Conservation (phyloP, 2,113 vertebrate genomes). For the Megaleporinus macrocephalus region DNA sequence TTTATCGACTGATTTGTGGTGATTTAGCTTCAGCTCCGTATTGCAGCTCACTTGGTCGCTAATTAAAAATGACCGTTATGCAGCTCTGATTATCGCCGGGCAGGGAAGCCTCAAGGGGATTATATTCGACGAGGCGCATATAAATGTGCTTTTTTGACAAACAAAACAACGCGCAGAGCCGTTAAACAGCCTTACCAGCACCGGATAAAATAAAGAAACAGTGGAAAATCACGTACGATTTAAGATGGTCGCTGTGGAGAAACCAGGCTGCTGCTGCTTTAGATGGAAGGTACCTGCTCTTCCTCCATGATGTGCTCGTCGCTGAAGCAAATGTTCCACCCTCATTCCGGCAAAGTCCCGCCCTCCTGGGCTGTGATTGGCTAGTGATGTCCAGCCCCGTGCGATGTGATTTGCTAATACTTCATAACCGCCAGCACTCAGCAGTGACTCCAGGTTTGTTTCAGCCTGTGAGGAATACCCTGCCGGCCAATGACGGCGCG, state of each 20-base stretch:
- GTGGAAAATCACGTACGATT: not conserved
- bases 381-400: not conserved
- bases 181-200: not conserved
- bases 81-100: not conserved
- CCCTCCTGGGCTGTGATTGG: not conserved
- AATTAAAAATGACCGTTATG: not conserved
- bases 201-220: conserved; percentile 5
- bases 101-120: not conserved
- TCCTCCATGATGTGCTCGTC: conserved; percentile 70
- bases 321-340: conserved; percentile 28
- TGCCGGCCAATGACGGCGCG: not conserved
- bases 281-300: conserved; percentile 55
- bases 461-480: not conserved
- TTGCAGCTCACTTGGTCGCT: not conserved
- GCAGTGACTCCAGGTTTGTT: no score
- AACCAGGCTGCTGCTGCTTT: conserved; percentile 52
- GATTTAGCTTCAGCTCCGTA: not conserved
- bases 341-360: not conserved
- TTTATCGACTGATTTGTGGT: not conserved
- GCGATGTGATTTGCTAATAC: not conserved
- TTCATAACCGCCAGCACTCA: not conserved
- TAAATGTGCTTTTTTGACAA: not conserved
- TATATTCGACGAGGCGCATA: not conserved
- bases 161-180: not conserved
- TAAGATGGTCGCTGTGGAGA: conserved; percentile 22